Evolutionary conservation across 2,888 invertebrate species (phyloP), one percentile per base, ranked within the genome.

Genomic region (Hyalella azteca): DNA sequence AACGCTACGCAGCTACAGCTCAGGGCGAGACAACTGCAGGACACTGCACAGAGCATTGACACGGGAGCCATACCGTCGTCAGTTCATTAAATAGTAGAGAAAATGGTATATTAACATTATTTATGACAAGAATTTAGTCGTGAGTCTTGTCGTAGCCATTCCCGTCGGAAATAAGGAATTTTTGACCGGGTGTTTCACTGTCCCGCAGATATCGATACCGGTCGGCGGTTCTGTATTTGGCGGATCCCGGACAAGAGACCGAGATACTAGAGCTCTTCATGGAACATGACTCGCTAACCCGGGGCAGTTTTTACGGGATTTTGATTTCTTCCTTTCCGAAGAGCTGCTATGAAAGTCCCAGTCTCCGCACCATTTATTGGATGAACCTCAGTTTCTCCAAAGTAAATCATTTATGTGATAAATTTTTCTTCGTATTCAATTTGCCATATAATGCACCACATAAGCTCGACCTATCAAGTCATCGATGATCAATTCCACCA

Each of bases 161-260:
- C n/a, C n/a, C n/a, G n/a, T n/a, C n/a, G n/a, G n/a, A n/a, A n/a
- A n/a, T n/a, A n/a, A n/a, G n/a, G 5, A 54, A 26, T 2, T 54
- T 54, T 3, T 54, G 2, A n/a, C 26, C 26, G 5, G 26, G 22
- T 13, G 29, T 22, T 11, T 5, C 22, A 3, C 9, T 66, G n/a
- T 36, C 36, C 19, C 15, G n/a, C 39, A 66, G 66, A 15, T 66
- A 66, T 29, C 22, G 66, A n/a, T 66, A 66, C 66, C 66, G 66
- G 15, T 66, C 66, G 32, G 66, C 66, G 5, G 19, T 66, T 22
- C 36, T 66, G 19, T 66, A 66, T 39, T 29, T 36, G 19, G 36
- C n/a, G 36, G 66, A 66, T 36, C 13, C 7, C 19, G 66, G 66
- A 19, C 66, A 66, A 66, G 66, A 66, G 29, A 19, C 9, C 13